Percentiles rank a stretch among this genome's conserved stretches.
Evolutionary conservation across 2,888 invertebrate species (phyloP).

Genomic region (Kryphioiulus occultus): DNA sequence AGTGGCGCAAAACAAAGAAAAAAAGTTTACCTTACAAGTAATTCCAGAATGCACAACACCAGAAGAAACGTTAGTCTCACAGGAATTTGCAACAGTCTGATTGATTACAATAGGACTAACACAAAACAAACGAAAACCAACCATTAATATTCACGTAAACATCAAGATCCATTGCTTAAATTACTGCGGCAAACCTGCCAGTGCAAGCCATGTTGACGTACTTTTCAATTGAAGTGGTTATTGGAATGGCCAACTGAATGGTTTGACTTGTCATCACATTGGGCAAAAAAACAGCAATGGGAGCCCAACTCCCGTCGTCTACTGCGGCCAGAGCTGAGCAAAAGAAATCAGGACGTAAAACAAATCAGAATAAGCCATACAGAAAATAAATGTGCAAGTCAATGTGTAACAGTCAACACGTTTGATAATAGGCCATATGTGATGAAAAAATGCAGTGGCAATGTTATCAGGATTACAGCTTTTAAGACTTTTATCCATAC

Average conservation of each 20-base stretch:
- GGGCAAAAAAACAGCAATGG: not conserved
- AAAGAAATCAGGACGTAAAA: not conserved
- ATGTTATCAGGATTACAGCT: no score
- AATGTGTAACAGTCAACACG: no score
- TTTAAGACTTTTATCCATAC: no score
- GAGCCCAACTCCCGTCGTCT: not conserved
- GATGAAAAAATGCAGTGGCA: no score
- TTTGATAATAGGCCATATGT: no score
- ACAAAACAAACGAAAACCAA: not conserved
- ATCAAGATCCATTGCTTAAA: not conserved
- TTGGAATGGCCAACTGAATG: constrained; percentile 11
- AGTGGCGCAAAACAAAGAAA: no score
- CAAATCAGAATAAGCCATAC: no score
- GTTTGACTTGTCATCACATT: not conserved
- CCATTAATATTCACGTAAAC: not conserved
- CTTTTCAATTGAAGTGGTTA: not conserved
- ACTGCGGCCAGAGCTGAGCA: not conserved
- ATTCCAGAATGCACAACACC: not conserved
- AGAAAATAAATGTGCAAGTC: no score
- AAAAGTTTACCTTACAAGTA: not conserved
- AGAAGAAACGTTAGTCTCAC: not conserved
- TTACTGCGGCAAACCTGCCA: not conserved
- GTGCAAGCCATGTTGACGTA: not conserved
- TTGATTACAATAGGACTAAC: not conserved
- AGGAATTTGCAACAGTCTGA: not conserved